Conservation (phyloP, 2,888 invertebrate genomes). For the Drosophila seclusa region DNA sequence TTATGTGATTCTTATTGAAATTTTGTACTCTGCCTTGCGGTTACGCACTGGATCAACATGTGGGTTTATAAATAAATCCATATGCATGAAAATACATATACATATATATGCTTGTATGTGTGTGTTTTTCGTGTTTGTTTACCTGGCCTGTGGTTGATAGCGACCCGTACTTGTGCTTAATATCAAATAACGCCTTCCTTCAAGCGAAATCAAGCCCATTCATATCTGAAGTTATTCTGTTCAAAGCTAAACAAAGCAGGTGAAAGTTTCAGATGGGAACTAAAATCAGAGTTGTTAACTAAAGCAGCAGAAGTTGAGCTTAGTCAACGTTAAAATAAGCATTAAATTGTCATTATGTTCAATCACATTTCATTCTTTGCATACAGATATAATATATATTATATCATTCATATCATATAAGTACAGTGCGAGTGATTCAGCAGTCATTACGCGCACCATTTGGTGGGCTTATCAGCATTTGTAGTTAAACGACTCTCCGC, state of each 20-base stretch:
- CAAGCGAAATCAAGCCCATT: conserved; percentile 7
- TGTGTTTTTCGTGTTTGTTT: conserved; percentile 34
- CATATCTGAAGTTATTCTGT: conserved; percentile 18
- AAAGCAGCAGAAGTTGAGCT: background rate
- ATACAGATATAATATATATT: background rate
- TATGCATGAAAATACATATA: background rate
- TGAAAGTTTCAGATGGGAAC: conserved; percentile 29
- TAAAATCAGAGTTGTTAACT: background rate
- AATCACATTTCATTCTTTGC: conserved; percentile 27
- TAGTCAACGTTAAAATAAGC: background rate
- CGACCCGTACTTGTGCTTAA: conserved; percentile 68
- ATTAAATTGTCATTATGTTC: conserved; percentile 11
- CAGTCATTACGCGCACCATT: conserved; percentile 26
- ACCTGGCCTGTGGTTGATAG: conserved; percentile 53
- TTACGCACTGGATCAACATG: conserved; percentile 47
- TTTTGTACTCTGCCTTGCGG: conserved; percentile 61
- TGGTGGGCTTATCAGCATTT: conserved; percentile 38
- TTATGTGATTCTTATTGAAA: conserved; percentile 55
- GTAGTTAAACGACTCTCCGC: conserved; percentile 10
- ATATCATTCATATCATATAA: conserved; percentile 20
- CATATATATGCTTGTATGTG: background rate
- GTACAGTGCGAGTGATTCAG: conserved; percentile 44
- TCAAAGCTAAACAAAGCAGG: conserved; percentile 18
- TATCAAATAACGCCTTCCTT: conserved; percentile 62
- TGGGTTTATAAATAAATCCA: conserved; percentile 46